Base-by-base conservation (phyloP, 2,797 vertebrate genomes). In the Hirundo rustica region DNA sequence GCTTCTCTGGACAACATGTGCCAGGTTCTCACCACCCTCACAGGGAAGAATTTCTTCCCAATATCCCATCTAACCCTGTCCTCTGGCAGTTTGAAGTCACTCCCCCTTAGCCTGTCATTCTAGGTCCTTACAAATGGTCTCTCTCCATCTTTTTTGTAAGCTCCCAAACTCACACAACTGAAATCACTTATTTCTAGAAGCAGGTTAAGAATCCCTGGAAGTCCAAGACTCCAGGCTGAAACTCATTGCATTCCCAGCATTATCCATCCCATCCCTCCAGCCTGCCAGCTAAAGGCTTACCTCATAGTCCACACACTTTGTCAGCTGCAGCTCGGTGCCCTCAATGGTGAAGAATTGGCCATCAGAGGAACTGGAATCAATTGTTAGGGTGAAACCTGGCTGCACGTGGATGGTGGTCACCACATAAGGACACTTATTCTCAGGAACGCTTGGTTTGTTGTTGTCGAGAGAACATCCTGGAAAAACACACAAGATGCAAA, bases 231-330 rank as follows among this genome's bases (percentile, higher is more conserved):
- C 14, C 17, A 40, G 13, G 23, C 0, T 70, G 67, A 58, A 78
- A 73, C 30, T 68, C 27, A 16, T 14, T 47, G 8, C 22, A 53
- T 11, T 11, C 40, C 57, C 65, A 58, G 34, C 45, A 15, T 65
- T 54, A 45, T 21, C 67, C 29, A 21, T 20, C 53, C n/a, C 34
- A 47, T 5, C 32, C n/a, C 60, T 32, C 22, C 19, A 92, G 32
- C 54, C 71, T 78, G 27, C 32, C 30, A 60, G 19, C 18, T 50
- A 32, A 51, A 78, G 50, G 15, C 60, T 86, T 61, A 97, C 97
- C 95, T 97, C 97, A 17, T 86, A 97, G 83, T 97, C 97, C 94
- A 97, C 92, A 0, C n/a, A 44, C 44, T 0, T 14, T 5, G 3
- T 75, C 50, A 97, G 86, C 77, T 7, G 44, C 80, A 97, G 95